Conservation (phyloP, 2,888 invertebrate species). For the Luperina testacea region DNA sequence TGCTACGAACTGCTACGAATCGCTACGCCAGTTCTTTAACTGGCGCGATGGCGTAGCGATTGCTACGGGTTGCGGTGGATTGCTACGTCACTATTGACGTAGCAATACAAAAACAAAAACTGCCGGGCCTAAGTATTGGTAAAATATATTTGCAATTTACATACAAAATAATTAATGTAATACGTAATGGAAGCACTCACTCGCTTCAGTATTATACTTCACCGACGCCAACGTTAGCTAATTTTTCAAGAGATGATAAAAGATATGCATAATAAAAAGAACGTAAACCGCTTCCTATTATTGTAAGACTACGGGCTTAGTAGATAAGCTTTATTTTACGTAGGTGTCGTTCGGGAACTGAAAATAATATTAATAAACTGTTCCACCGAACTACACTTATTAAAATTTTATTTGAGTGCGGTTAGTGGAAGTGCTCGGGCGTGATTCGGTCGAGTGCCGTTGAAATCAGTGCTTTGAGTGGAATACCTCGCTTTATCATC, state of each 20-base stretch:
- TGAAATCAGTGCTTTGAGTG: not conserved
- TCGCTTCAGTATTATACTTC: slow-evolving; percentile 31
- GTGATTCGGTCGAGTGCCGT: too few relatives aligned
- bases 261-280: slow-evolving; percentile 60
- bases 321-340: not conserved
- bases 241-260: slow-evolving; percentile 56
- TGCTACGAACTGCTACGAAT: slow-evolving; percentile 27
- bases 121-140: not conserved
- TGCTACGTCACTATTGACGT: slow-evolving; percentile 11
- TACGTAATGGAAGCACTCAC: slow-evolving; percentile 41
- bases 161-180: slow-evolving; percentile 32
- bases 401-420: not conserved
- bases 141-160: slow-evolving; percentile 30
- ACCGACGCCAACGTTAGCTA: slow-evolving; percentile 34
- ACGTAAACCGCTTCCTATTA: slow-evolving; percentile 59
- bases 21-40: slow-evolving; percentile 17
- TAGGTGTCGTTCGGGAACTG: not conserved
- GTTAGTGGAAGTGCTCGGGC: too few relatives aligned
- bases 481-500: not conserved
- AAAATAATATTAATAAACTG: not conserved
- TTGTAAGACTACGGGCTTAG: slow-evolving; percentile 35
- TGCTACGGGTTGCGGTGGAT: too few relatives aligned
- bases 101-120: slow-evolving; percentile 4
- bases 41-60: too few relatives aligned
- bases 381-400: not conserved